Evolutionary conservation across 2,888 invertebrate species (phyloP), one percentile per base, ranked within the genome.

Genomic region (Brachyopa scutellaris): DNA sequence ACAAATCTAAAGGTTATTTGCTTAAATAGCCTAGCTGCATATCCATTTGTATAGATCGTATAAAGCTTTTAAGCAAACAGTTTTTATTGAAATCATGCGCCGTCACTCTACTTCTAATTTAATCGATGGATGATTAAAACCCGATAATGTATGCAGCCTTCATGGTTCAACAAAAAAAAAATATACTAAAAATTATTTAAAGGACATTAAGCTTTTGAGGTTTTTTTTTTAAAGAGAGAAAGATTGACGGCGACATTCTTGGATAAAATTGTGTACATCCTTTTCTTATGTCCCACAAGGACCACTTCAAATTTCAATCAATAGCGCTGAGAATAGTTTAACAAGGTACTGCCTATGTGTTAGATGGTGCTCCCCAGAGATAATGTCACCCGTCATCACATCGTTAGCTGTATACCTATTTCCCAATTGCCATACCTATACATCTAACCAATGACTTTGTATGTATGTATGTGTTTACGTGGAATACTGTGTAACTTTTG

Each of bases 301-400:
- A 66, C 53, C 66, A 61, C 82, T 82, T 55, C 47, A 77, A 82
- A 53, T 82, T 77, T 53, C 82, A 82, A 82, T 82, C 82, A 77
- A 82, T 77, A 77, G 70, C 70, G 40, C 82, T 72, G 77, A 72
- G 77, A 82, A 82, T 38, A 59, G 70, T 82, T 66, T 59, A 82
- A 82, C 66, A 82, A 82, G 82, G 70, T 66, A 72, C 66, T 77
- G 70, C 64, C 64, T 77, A 82, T 66, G 38, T 61, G 47, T 51
- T 38, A 77, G 62, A 59, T 73, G 77, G 77, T 82, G 31, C 77
- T 69, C 77, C 82, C 82, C 59, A 72, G 82, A 70, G 82, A 82
- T 82, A 72, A 82, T 77, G 61, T 66, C 61, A 55, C 77, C 66
- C 66, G 64, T 82, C 77, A 77, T 82, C 82, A 77, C 82, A 77